Evolutionary conservation across 2,888 invertebrate genomes (phyloP).

Genomic region (Xanthia togata): DNA sequence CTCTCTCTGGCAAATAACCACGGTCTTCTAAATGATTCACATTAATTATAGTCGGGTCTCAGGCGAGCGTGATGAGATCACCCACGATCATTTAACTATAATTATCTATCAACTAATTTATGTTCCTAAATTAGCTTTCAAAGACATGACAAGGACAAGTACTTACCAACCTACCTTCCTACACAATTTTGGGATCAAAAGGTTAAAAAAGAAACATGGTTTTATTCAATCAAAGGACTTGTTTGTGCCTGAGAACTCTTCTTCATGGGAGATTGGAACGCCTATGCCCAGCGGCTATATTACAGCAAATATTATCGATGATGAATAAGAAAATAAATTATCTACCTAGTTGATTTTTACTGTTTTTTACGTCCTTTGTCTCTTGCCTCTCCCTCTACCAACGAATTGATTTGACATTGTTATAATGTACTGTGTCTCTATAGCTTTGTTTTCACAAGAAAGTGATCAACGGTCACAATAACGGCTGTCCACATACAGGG

Average conservation of each 20-base stretch:
- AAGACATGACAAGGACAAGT: conserved; percentile 51
- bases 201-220: conserved; percentile 28
- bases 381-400: not conserved
- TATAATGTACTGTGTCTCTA: too few species aligned
- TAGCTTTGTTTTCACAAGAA: not conserved
- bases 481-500: not conserved
- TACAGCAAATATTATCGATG: conserved; percentile 15
- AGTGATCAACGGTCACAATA: not conserved
- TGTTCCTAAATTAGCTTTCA: conserved; percentile 42
- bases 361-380: not conserved
- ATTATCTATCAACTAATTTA: conserved; percentile 47
- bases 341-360: not conserved
- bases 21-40: conserved; percentile 62
- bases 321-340: conserved; percentile 29
- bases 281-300: conserved; percentile 31
- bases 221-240: conserved; percentile 36
- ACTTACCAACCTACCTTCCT: conserved; percentile 3
- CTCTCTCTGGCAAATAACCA: conserved; percentile 21
- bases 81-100: conserved; percentile 68
- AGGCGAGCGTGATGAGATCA: conserved; percentile 78
- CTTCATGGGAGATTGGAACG: conserved; percentile 38
- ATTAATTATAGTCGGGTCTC: conserved; percentile 64
- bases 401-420: not conserved
- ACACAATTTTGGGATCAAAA: conserved; percentile 34
- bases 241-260: conserved; percentile 41